Conservation (phyloP, 2,888 invertebrate species). For the Euphydryas editha region DNA sequence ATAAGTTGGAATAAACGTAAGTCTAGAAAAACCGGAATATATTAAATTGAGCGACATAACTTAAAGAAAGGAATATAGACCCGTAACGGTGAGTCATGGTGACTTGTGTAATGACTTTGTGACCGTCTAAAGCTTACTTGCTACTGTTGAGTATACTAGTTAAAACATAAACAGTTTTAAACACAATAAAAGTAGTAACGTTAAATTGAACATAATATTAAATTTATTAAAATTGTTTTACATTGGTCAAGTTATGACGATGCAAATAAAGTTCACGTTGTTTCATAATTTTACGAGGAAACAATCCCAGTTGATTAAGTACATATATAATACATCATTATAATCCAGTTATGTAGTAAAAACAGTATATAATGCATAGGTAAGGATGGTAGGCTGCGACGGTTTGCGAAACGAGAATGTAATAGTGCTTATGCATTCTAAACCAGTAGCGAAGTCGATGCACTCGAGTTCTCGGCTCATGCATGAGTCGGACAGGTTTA, state of each 20-base stretch:
- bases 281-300: not conserved
- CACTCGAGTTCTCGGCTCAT: constrained; percentile 51
- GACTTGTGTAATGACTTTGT: constrained; percentile 71
- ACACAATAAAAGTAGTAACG: not conserved
- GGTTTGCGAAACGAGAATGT: constrained; percentile 47
- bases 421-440: constrained; percentile 54
- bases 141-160: not conserved
- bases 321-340: not conserved
- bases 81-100: constrained; percentile 66
- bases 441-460: constrained; percentile 60
- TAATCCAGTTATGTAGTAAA: not conserved
- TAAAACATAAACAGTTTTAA: not conserved
- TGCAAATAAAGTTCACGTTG: not conserved
- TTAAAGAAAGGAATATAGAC: constrained; percentile 67
- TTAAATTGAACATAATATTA: no score
- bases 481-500: constrained; percentile 43
- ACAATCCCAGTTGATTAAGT: not conserved
- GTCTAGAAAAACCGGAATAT: not conserved
- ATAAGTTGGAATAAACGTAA: not conserved
- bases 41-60: constrained; percentile 54
- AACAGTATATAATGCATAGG: not conserved
- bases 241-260: no score
- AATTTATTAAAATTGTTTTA: no score
- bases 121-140: constrained; percentile 32
- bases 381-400: constrained; percentile 26